Evolutionary conservation across 2,888 invertebrate species (phyloP).

Genomic region (Nysson spinosus): DNA sequence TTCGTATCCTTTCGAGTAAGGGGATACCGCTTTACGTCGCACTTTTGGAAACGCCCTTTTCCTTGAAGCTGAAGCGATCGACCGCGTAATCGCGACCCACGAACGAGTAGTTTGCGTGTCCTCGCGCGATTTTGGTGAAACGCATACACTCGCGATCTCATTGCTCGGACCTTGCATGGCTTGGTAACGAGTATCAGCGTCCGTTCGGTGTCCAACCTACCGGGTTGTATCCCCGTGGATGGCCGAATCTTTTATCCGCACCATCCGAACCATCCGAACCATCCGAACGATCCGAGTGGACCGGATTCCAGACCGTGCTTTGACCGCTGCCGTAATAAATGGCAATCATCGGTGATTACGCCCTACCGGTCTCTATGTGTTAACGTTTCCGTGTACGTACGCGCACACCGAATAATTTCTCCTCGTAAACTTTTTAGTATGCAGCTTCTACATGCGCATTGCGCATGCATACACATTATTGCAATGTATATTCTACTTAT

Average conservation of each 20-base stretch:
- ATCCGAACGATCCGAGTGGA: constrained; percentile 54
- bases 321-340: constrained; percentile 73
- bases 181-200: constrained; percentile 7
- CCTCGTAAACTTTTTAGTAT: no score
- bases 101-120: constrained; percentile 63
- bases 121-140: constrained; percentile 44
- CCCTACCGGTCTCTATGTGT: constrained; percentile 57
- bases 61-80: constrained; percentile 45
- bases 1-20: constrained; percentile 26
- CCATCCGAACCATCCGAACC: constrained; percentile 51
- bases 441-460: no score
- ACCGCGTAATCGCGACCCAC: constrained; percentile 30
- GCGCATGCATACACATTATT: no score
- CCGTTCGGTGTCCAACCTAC: constrained; percentile 27
- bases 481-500: no score
- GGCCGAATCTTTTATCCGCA: no score
- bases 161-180: constrained; percentile 10
- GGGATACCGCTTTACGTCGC: constrained; percentile 30
- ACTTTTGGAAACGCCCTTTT: constrained; percentile 38
- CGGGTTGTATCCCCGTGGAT: constrained; percentile 38
- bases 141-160: background rate
- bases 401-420: no score
- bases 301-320: constrained; percentile 71
- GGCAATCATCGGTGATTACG: constrained; percentile 75
- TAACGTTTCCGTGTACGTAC: constrained; percentile 12